Conservation (phyloP, 2,113 vertebrate genomes). For the Epinephelus lanceolatus region DNA sequence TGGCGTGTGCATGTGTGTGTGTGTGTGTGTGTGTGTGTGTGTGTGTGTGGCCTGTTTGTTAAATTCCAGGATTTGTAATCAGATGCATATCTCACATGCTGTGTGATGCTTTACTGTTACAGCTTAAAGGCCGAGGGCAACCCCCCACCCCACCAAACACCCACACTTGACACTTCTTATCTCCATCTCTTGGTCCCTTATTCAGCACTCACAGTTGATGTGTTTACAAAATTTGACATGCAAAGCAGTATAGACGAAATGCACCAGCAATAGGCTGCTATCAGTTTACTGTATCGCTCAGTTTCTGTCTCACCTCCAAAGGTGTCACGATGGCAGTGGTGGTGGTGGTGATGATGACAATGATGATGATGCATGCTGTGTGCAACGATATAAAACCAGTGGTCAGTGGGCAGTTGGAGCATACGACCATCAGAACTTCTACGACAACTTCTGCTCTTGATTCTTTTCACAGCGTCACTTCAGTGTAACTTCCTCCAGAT, state of each 20-base stretch:
- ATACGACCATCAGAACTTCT: constrained; percentile 11
- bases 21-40: neutral
- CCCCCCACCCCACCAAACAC: constrained; percentile 51
- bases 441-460: constrained; percentile 33
- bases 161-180: constrained; percentile 45
- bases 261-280: neutral
- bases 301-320: constrained; percentile 34
- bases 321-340: neutral
- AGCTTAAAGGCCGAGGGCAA: constrained; percentile 26
- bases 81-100: neutral
- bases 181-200: neutral
- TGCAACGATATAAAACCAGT: constrained; percentile 46
- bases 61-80: neutral
- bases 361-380: constrained; percentile 35
- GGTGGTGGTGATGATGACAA: neutral
- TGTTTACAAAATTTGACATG: constrained; percentile 47
- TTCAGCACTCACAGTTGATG: constrained; percentile 27
- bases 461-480: neutral
- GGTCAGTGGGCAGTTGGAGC: neutral
- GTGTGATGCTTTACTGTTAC: neutral
- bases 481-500: constrained; percentile 41
- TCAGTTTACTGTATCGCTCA: constrained; percentile 1
- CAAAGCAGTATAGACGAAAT: constrained; percentile 74
- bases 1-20: neutral
- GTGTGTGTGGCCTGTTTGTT: neutral